These are phyloP conservation scores for Rhodophaea formosa DNA, from an alignment of 2,888 invertebrate genomes.

Conservation along the genomic window DNA sequence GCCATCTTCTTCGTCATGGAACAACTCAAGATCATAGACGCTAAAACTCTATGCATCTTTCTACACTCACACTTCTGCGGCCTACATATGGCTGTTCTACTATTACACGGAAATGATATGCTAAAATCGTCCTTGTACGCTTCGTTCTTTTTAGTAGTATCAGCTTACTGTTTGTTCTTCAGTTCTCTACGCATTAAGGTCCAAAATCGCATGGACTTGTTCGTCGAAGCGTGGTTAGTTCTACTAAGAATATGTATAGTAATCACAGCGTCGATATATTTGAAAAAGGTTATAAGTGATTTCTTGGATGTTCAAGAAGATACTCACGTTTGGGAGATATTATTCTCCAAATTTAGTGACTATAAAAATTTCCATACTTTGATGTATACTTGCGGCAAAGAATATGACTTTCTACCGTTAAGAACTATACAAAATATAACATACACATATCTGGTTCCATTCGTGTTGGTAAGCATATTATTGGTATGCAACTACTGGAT, in stretches of 20 bases:
- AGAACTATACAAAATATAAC: conserved; percentile 74
- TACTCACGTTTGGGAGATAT: conserved; percentile 86
- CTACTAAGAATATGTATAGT: conserved; percentile 47
- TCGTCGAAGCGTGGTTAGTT: conserved; percentile 53
- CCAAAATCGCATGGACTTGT: conserved; percentile 47
- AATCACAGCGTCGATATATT: conserved; percentile 47
- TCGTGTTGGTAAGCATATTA: conserved; percentile 66
- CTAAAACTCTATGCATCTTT: conserved; percentile 56
- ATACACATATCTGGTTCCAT: conserved; percentile 81
- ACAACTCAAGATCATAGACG: conserved; percentile 76
- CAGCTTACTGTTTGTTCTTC: conserved; percentile 57
- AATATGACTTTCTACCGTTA: conserved; percentile 86
- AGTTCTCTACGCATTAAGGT: conserved; percentile 58
- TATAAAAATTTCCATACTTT: conserved; percentile 88
- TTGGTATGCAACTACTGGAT: conserved; percentile 65
- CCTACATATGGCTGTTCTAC: conserved; percentile 59
- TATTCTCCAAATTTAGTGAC: conserved; percentile 85
- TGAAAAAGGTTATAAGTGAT: conserved; percentile 64
- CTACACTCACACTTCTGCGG: conserved; percentile 71
- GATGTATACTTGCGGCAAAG: conserved; percentile 88
- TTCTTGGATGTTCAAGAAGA: conserved; percentile 72
- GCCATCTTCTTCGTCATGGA: conserved; percentile 87
- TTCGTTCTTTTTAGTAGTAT: conserved; percentile 65
- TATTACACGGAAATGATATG: conserved; percentile 72
- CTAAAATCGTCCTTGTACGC: conserved; percentile 74